Conservation (phyloP, 2,888 invertebrate genomes). For the Baccha elongata region DNA sequence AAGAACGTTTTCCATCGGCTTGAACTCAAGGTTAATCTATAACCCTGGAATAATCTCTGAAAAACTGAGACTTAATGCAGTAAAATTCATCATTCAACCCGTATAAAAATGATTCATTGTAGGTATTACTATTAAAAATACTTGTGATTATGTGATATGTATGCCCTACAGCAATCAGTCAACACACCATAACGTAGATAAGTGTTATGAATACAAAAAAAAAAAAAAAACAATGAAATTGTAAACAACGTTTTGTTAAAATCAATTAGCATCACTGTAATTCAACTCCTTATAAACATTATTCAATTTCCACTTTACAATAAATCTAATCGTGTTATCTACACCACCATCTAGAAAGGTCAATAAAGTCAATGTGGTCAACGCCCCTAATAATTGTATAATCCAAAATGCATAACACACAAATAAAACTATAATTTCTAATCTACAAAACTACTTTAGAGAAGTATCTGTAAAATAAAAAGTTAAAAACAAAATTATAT, state of each 20-base stretch:
- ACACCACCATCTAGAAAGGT: not conserved
- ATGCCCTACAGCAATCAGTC: no score
- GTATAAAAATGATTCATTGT: no score
- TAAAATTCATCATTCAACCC: no score
- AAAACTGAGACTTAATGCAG: no score
- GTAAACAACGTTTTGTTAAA: not conserved
- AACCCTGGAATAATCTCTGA: no score
- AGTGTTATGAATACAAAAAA: no score
- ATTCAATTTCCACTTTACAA: not conserved
- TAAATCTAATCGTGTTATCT: not conserved
- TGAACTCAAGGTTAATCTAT: no score
- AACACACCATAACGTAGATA: no score
- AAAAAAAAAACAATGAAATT: not conserved
- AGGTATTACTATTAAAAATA: no score
- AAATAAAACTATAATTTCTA: conserved; percentile 9
- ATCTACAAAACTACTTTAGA: conserved; percentile 14
- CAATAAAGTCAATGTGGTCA: conserved; percentile 47
- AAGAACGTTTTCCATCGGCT: no score
- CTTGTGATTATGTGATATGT: no score
- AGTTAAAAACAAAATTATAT: conserved; percentile 32
- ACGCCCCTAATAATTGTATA: conserved; percentile 40
- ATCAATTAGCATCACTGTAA: not conserved
- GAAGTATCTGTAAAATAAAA: conserved; percentile 27
- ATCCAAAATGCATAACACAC: conserved; percentile 8
- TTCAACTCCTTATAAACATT: not conserved